Evolutionary conservation across 2,113 vertebrate species (phyloP), one percentile per base, ranked within the genome.

Genomic region (Phaetusa simplex): DNA sequence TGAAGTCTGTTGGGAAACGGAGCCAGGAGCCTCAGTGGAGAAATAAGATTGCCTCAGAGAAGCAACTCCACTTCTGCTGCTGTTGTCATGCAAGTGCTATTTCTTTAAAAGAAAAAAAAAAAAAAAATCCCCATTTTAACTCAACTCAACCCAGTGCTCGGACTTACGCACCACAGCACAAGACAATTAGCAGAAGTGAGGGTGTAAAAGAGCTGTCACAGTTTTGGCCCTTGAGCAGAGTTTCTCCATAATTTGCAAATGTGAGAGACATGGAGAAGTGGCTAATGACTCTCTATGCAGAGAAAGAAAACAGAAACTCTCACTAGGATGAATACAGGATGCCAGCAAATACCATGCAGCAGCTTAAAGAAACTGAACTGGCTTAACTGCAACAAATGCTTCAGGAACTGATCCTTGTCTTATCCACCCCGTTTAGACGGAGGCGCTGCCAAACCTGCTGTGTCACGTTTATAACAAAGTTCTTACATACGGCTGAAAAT

Each of bases 401-500:
- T 50, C 62, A 87, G 58, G 56, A 94, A 76, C n/a, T 12, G 45
- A 87, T 55, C 47, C 47, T 80, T 86, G 50, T 56, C 84, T 79
- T 78, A 95, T 34, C 92, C 84, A 67, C 84, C 86, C 96, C 83
- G 45, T 82, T 90, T 16, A 66, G 52, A 67, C 16, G 27, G 64
- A 86, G 74, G 42, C 2, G 2, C 13, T 96, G 95, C 97, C 95
- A 97, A 91, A 90, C 85, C 67, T 91, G 93, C 91, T 90, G 87
- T 34, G 38, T 96, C 95, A 95, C 11, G 14, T 91, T 94, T 86
- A 1, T 55, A 90, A 93, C 58, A 91, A 76, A 88, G 38, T 23
- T 90, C 89, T 97, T 96, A 96, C 94, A 78, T 47, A 77, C 5
- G 50, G 67, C 21, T 78, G 42, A 94, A 96, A 97, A 94, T 90